These are phyloP conservation scores for Drosophila simulans DNA, from an alignment of 1,140 invertebrate species.

Conservation along the genomic window DNA sequence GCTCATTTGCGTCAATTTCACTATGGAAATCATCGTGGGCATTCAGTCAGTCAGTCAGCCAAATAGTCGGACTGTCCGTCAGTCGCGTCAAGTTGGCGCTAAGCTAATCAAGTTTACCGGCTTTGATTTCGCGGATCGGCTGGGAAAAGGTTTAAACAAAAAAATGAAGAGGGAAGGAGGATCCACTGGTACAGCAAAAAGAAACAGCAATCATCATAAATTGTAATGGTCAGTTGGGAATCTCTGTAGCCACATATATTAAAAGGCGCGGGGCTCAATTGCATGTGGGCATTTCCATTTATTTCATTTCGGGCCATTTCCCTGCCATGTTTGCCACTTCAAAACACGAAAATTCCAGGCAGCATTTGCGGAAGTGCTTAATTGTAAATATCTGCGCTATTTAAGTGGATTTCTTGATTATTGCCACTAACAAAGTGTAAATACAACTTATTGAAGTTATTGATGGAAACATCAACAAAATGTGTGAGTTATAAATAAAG, in stretches of 20 bases:
- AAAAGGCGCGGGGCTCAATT: constrained; percentile 28
- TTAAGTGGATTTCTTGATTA: background rate
- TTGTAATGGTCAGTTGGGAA: constrained; percentile 72
- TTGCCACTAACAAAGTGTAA: background rate
- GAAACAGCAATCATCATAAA: constrained; percentile 77
- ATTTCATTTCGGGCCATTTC: constrained; percentile 43
- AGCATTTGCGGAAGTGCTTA: constrained; percentile 30
- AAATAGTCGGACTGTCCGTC: constrained; percentile 23
- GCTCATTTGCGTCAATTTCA: constrained; percentile 71
- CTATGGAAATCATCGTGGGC: constrained; percentile 59
- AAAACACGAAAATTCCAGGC: constrained; percentile 37
- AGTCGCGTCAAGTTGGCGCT: constrained; percentile 55
- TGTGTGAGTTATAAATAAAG: background rate
- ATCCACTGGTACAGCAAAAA: constrained; percentile 5
- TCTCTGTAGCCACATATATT: constrained; percentile 37
- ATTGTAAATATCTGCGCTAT: constrained; percentile 10
- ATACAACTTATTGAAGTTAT: background rate
- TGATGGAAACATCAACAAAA: no score
- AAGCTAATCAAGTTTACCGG: constrained; percentile 76
- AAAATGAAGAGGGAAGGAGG: background rate
- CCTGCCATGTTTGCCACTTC: constrained; percentile 36
- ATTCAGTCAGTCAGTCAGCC: constrained; percentile 32
- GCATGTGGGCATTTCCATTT: constrained; percentile 48
- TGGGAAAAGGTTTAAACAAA: constrained; percentile 2
- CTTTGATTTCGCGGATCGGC: constrained; percentile 27